Percentiles rank a stretch among this genome's conserved stretches.
These are phyloP conservation scores for Orthosia gothica DNA, from an alignment of 2,888 invertebrate genomes.

Conservation along the genomic window DNA sequence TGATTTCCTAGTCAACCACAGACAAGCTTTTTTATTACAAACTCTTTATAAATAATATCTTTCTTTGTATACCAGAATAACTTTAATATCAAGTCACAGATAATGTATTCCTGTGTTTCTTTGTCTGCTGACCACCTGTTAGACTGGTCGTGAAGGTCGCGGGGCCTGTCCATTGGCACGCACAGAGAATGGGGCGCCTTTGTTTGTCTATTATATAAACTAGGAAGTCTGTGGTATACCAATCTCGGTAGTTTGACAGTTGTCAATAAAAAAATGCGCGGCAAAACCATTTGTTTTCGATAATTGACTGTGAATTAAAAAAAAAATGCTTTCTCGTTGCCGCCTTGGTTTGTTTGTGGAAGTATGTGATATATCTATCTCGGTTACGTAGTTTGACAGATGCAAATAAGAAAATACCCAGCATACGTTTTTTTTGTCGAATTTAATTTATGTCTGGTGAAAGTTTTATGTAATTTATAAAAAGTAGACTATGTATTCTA, in stretches of 20 bases:
- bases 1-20: constrained; percentile 49
- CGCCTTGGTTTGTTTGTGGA: constrained; percentile 61
- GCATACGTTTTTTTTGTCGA: not conserved
- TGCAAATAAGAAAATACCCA: not conserved
- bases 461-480: too few relatives aligned
- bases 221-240: constrained; percentile 45
- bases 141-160: constrained; percentile 56
- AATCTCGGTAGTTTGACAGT: not conserved
- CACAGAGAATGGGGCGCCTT: constrained; percentile 60
- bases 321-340: too few relatives aligned
- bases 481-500: not conserved
- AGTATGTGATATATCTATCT: constrained; percentile 8
- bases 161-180: not conserved
- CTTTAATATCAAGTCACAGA: constrained; percentile 9
- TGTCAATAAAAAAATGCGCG: not conserved
- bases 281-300: not conserved
- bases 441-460: too few relatives aligned
- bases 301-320: too few relatives aligned
- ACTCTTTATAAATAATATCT: constrained; percentile 40
- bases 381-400: not conserved
- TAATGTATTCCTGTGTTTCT: constrained; percentile 52
- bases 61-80: constrained; percentile 34
- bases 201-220: constrained; percentile 53
- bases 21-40: constrained; percentile 31
- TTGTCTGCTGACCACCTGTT: constrained; percentile 52